Evolutionary conservation across 35 echinoderm and acorn worm genomes (phyloP).

Genomic region (Lytechinus variegatus): DNA sequence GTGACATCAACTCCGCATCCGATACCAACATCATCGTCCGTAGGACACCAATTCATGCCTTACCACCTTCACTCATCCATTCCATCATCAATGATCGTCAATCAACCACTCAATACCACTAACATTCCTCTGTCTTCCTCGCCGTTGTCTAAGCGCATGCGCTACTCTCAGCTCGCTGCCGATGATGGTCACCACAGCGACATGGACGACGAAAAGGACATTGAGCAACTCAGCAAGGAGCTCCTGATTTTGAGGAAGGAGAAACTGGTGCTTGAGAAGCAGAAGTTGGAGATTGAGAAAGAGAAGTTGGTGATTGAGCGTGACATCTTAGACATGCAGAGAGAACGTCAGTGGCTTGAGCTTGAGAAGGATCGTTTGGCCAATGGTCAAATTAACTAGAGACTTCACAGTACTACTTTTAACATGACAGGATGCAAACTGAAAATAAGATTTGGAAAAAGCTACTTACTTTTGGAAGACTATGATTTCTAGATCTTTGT

Average conservation of each 20-base stretch:
- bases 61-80: neutral
- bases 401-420: neutral
- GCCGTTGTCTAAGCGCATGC: neutral
- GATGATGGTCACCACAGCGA: conserved; percentile 26
- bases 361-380: conserved; percentile 28
- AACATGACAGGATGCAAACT: neutral
- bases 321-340: conserved; percentile 40
- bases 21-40: neutral
- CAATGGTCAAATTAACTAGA: neutral
- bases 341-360: conserved; percentile 48
- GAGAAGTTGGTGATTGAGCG: conserved; percentile 47
- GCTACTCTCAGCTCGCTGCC: neutral
- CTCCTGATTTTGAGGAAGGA: conserved; percentile 43
- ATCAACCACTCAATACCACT: neutral
- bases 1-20: neutral
- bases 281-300: conserved; percentile 48
- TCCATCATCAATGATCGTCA: neutral
- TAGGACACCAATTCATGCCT: neutral
- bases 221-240: conserved; percentile 43
- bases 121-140: neutral
- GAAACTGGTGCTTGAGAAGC: conserved; percentile 24
- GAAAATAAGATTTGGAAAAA: neutral
- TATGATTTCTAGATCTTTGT: neutral
- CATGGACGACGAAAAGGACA: conserved; percentile 21
- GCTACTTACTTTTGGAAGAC: neutral